Evolutionary conservation across 2,888 invertebrate species (phyloP), one percentile per base, ranked within the genome.

Genomic region (Hypercompe scribonia): DNA sequence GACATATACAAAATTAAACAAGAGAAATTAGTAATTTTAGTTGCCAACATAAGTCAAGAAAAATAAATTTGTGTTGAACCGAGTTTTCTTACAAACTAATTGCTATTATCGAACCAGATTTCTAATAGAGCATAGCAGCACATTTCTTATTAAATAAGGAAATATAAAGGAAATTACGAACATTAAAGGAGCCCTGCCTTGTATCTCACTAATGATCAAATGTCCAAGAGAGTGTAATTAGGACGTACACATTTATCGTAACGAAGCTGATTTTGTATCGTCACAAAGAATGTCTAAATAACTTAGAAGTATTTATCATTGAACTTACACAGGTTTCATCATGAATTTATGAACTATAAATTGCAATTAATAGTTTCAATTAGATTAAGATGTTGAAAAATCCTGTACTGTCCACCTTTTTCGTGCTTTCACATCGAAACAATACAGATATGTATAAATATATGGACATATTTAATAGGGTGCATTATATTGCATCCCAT

Each of bases 181-280:
- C 34, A 72, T 74, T 31, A 70, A 64, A 64, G 33, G 18, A 42
- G 63, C 46, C 15, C 5, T 42, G 18, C 65, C 39, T 67, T 68
- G 79, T 66, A 61, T 61, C 31, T 61, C 61, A 31, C 61, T 69
- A 63, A 65, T 72, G 69, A 80, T 81, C 73, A 81, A 76, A 81
- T 54, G 78, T 76, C 69, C 68, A 71, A 71, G 67, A 50, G n/a
- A 31, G 66, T 58, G 70, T 79, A 77, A 79, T 77, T 79, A 73
- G 70, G 18, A 18, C 31, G 10, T 64, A 64, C 33, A 46, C 11
- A 33, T 70, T 63, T 33, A 4, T 15, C 13, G 7, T 63, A 46
- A 70, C 39, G 33, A 61, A 31, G 31, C 69, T 63, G 39, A 63
- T 33, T 63, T 42, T 42, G 39, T 24, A 18, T 24, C 15, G 18